A percentile compares a stretch with the other conserved stretches of the same genome.
These are phyloP conservation scores for Porphyrio hochstetteri DNA, from an alignment of 2,113 vertebrate genomes.

Conservation along the genomic window DNA sequence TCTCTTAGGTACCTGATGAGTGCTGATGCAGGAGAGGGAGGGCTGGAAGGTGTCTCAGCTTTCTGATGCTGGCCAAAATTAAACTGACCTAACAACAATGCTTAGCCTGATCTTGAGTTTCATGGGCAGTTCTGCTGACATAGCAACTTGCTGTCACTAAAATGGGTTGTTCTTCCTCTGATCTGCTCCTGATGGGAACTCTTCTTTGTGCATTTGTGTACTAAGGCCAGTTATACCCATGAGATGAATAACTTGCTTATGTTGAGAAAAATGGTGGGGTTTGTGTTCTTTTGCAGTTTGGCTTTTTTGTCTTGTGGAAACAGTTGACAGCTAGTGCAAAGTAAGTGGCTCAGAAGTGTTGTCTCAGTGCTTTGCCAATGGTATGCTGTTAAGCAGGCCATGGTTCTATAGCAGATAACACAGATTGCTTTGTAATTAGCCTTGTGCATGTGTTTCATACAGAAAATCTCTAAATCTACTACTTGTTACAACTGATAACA, in stretches of 20 bases:
- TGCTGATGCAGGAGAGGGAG: background rate
- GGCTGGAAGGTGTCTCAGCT: background rate
- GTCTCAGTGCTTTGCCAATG: background rate
- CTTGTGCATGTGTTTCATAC: background rate
- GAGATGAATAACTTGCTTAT: background rate
- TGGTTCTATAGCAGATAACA: background rate
- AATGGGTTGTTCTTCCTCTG: background rate
- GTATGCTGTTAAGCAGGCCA: background rate
- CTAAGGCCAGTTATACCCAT: background rate
- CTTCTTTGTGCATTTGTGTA: background rate
- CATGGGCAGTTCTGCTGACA: background rate
- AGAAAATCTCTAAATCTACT: background rate
- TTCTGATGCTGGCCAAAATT: background rate
- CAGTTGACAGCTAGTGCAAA: background rate
- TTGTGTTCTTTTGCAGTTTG: background rate
- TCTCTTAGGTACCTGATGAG: background rate
- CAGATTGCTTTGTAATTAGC: background rate
- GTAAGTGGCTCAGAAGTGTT: background rate
- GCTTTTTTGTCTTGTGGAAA: background rate
- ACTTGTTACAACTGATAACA: background rate
- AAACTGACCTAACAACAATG: background rate
- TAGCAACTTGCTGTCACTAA: background rate
- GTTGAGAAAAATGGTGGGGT: rapidly evolving
- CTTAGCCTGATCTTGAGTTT: background rate
- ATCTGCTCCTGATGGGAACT: background rate